Evolutionary conservation across 1,140 invertebrate genomes (phyloP).

Genomic region (Drosophila guanche): DNA sequence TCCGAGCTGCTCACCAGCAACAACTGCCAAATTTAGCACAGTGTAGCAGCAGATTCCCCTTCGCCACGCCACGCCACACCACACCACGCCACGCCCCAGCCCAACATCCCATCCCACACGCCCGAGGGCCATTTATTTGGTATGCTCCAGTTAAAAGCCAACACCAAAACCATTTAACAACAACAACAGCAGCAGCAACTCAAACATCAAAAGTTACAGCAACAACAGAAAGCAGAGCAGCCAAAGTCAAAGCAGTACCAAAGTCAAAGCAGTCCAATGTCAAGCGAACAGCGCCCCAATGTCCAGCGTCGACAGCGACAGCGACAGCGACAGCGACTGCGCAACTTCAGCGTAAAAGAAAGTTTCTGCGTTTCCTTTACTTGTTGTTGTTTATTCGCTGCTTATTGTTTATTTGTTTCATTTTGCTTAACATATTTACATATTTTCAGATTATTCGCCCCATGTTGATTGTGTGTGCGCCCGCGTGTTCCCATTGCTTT

Average conservation of each 20-base stretch:
- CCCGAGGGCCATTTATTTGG: constrained; percentile 14
- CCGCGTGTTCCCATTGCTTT: constrained; percentile 14
- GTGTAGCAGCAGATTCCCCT: not conserved
- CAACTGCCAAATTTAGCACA: constrained; percentile 46
- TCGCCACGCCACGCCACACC: not conserved
- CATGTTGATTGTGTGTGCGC: not conserved
- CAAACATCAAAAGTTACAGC: not conserved
- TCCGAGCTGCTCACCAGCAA: constrained; percentile 25
- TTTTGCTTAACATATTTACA: constrained; percentile 40
- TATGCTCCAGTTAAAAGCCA: constrained; percentile 48
- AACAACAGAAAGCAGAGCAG: constrained; percentile 1
- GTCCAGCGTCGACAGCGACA: constrained; percentile 12
- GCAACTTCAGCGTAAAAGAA: constrained; percentile 53
- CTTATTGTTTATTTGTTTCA: constrained; percentile 48
- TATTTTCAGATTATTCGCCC: constrained; percentile 33
- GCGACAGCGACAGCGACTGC: not conserved
- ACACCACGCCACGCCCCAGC: not conserved
- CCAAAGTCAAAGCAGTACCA: constrained; percentile 30
- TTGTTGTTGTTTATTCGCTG: constrained; percentile 36
- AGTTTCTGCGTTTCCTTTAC: constrained; percentile 61
- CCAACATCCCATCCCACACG: constrained; percentile 1
- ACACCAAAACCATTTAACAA: not conserved
- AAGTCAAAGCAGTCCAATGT: constrained; percentile 53
- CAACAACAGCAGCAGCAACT: constrained; percentile 15
- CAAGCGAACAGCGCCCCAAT: constrained; percentile 53